A percentile compares a stretch with the other conserved stretches of the same genome.
Conservation (phyloP, 92 coral and sea anemone genomes). For the Parazoanthus atlanticus region DNA sequence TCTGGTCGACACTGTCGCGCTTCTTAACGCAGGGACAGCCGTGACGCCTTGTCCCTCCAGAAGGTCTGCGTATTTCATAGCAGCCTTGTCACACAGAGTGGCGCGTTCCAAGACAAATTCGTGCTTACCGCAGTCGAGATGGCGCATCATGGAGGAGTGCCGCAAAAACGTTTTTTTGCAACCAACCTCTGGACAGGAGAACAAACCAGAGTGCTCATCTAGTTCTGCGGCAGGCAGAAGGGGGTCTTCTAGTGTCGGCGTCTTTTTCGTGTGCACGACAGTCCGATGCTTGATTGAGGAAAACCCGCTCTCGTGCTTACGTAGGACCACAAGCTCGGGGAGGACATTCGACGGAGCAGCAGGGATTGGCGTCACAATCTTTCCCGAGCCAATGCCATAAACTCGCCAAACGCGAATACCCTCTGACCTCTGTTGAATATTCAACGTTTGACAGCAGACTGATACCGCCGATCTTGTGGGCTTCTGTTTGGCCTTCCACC, state of each 20-base stretch:
- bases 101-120: conserved; percentile 32
- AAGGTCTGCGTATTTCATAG: conserved; percentile 30
- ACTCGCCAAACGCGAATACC: conserved; percentile 20
- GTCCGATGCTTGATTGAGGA: conserved; percentile 23
- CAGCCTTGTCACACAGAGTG: conserved; percentile 38
- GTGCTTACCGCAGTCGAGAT: conserved; percentile 40
- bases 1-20: conserved; percentile 24
- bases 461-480: conserved; percentile 17
- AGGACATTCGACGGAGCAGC: conserved; percentile 7
- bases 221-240: conserved; percentile 27
- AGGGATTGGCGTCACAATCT: conserved; percentile 14
- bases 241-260: conserved; percentile 34
- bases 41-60: conserved; percentile 20
- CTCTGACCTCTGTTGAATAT: conserved; percentile 15
- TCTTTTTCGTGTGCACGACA: conserved; percentile 26
- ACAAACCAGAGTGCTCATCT: conserved; percentile 35
- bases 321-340: conserved; percentile 26
- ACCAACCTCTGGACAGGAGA: conserved; percentile 35
- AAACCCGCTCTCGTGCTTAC: conserved; percentile 26
- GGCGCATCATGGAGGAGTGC: conserved; percentile 35
- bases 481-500: conserved; percentile 8
- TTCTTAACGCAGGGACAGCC: conserved; percentile 28
- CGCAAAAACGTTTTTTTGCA: conserved; percentile 32
- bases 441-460: conserved; percentile 18
- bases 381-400: conserved; percentile 29